Base-by-base conservation (phyloP, 2,888 invertebrate species). In the Dastarcus helophoroides region DNA sequence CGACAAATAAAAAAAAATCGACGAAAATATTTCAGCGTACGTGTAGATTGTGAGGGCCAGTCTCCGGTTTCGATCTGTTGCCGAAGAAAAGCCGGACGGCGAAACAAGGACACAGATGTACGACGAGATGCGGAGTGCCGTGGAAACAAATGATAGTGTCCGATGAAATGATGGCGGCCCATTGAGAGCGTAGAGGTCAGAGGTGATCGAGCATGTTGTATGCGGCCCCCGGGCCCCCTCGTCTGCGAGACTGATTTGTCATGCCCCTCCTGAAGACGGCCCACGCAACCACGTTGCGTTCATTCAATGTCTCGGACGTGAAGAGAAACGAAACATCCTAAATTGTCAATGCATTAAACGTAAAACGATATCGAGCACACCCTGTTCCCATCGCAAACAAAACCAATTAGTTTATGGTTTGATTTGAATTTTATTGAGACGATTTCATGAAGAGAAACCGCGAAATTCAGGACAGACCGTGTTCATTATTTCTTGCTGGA, bases 161-260 rank as follows among this genome's bases (percentile, higher is more conserved):
- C 51, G 53, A 51, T 54, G 52, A 50, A 53, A 55, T 54, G 55
- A 57, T 55, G 55, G 55, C 55, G 54, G 53, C 53, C 54, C 56
- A 56, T 57, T 57, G 56, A 58, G 51, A 51, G 54, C 48, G 45
- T 41, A 41, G 48, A 46, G 56, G 58, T 58, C 54, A 57, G 43
- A 54, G 58, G 56, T 58, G 51, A 52, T 41, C 54, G 54, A 52
- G 55, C 56, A 55, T 56, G 55, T 54, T 53, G 46, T 37, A 38
- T 35, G 44, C 35, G 31, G 36, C 39, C 38, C 45, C 49, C 45
- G 45, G 41, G 38, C 41, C 39, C 42, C 40, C 44, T 22, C 42
- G 36, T 26, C 35, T 41, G 40, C 46, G 42, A 40, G 49, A 47
- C 54, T 54, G 56, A 57, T 57, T 57, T 56, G 57, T 57, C 56